Base-by-base conservation (phyloP, 2,888 invertebrate species). In the Agrotis puta region DNA sequence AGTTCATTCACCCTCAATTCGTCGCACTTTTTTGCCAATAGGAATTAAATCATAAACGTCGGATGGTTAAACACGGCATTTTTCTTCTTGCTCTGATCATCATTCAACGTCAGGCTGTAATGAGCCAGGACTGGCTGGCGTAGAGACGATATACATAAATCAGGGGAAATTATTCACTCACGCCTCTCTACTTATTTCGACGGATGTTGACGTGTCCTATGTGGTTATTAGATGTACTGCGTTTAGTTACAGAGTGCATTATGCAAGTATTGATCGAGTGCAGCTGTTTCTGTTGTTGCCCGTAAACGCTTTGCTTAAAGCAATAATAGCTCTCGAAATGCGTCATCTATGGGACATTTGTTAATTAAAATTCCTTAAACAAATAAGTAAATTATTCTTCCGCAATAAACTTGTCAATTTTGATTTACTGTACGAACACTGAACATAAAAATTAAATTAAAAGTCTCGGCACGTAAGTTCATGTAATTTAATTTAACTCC, bases 61-160 rank as follows among this genome's bases (percentile, higher is more conserved):
- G 87, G 87, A 84, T 90, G 91, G 92, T 93, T 92, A 92, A 92
- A 89, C 90, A 90, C 88, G 83, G 90, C 89, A 92, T 93, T 93
- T 93, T 94, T 92, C 93, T 92, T 87, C 85, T 86, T 84, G 85
- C 85, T 83, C 82, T 88, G 91, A 90, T 91, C 92, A 94, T 94
- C 93, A 91, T 91, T 94, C 94, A 94, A 94, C 88, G 94, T 94
- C 94, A 92, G 88, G 81, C 87, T 88, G 90, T 94, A 94, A 94
- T 94, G 94, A 94, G 93, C 89, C 90, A 91, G 90, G 89, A 88
- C 89, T 89, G 89, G 83, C 90, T 88, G 90, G 85, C 87, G 88
- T 87, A 84, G 84, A 90, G 85, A 88, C 88, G 90, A 89, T 86
- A 85, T 87, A 89, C 91, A 93, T 93, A 93, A 92, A 93, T 93